Evolutionary conservation across 2,113 vertebrate species (phyloP), one percentile per base, ranked within the genome.

Genomic region (Mastomys coucha): DNA sequence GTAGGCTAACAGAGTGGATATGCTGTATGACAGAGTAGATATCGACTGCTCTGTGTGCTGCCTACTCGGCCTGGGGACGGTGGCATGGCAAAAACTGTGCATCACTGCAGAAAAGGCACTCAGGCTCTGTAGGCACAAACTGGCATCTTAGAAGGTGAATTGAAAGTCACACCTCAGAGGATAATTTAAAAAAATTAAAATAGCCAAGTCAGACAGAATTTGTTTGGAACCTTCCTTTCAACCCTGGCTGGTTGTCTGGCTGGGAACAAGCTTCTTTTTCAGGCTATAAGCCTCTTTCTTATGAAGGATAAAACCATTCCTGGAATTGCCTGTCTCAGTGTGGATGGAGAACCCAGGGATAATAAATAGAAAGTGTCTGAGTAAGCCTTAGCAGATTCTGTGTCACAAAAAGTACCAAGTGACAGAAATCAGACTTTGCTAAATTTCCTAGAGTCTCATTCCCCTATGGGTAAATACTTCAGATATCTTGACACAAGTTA

Each of bases 41-140:
- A n/a, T 2, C 1, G 5, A 10, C 1, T 36, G 63, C 39, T 85
- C 11, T 33, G 5, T 2, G 33, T 14, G 3, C 0, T 16, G 2
- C 12, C 69, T 9, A 0, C 5, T 42, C 13, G 28, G 14, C n/a
- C 51, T 2, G 51, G 16, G 53, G 11, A 26, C 2, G 31, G 31
- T n/a, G 20, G 16, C 7, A 14, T 36, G 19, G 42, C 56, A 45
- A 88, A 31, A 28, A 53, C 20, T 19, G 2, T 4, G 20, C 3
- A 4, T 26, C 22, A 28, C 4, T 16, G 1, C 1, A 7, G 36
- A 53, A 36, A 89, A 86, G 58, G 9, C 42, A 70, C 28, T 0
- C 0, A 80, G 12, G 19, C 1, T 24, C 6, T 39, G 2, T 16
- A 7, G 2, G 3, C 9, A 2, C 33, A 53, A 49, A 3, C 28